Percentiles rank a stretch among this genome's conserved stretches.
These are phyloP conservation scores for Sussaba pulchella DNA, from an alignment of 2,888 invertebrate species.

Conservation along the genomic window DNA sequence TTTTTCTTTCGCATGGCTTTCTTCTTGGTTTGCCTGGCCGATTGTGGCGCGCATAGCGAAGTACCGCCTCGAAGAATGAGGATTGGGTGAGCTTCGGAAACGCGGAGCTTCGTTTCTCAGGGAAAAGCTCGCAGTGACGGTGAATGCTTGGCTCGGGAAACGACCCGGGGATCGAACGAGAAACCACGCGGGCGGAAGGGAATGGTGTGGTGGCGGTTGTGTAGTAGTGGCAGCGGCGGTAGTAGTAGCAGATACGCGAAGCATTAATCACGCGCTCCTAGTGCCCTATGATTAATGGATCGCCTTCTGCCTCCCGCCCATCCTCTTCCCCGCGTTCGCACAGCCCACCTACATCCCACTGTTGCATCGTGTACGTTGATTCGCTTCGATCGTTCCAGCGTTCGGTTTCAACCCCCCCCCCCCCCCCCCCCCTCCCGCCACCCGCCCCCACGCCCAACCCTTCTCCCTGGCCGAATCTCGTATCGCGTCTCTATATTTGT, in stretches of 20 bases:
- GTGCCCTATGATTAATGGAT: constrained; percentile 78
- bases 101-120: constrained; percentile 8
- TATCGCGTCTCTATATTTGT: constrained; percentile 37
- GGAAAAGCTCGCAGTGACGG: constrained; percentile 44
- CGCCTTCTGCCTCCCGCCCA: constrained; percentile 59
- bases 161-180: constrained; percentile 28
- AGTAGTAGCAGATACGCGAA: constrained; percentile 60
- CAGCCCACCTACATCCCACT: constrained; percentile 53
- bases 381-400: constrained; percentile 74
- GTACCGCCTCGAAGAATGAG: constrained; percentile 32
- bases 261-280: constrained; percentile 78
- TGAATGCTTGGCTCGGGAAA: constrained; percentile 38
- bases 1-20: constrained; percentile 30
- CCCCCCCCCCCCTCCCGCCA: constrained; percentile 18
- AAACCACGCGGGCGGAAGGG: constrained; percentile 27
- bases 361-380: constrained; percentile 71
- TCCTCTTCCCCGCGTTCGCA: neutral
- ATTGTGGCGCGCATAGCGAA: constrained; percentile 3
- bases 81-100: constrained; percentile 31
- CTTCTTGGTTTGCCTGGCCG: constrained; percentile 31
- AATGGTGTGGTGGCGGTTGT: constrained; percentile 47
- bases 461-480: neutral
- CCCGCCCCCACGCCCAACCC: neutral
- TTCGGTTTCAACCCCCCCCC: constrained; percentile 48
- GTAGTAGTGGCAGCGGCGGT: constrained; percentile 50